phyloP scores from a whole-genome alignment of 2,113 vertebrate genomes.

The Nycticebus coucang region DNA sequence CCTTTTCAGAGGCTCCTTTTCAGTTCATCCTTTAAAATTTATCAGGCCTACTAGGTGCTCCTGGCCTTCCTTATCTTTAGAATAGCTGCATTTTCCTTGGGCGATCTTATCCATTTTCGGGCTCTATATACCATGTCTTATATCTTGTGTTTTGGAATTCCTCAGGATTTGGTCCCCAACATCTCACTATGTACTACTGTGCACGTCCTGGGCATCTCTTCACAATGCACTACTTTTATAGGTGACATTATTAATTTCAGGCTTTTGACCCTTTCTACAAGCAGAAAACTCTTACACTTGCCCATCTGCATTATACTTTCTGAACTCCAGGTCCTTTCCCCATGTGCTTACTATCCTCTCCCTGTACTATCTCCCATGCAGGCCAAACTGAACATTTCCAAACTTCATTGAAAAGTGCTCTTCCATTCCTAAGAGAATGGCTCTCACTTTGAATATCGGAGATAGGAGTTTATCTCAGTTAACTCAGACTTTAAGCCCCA shows the following conservation, averaged over 20 bases:
- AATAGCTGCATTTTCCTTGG: neutral
- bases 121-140: neutral
- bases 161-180: neutral
- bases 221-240: neutral
- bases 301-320: neutral
- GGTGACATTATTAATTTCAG: neutral
- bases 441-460: neutral
- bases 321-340: neutral
- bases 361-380: neutral
- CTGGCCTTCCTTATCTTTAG: neutral
- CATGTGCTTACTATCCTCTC: neutral
- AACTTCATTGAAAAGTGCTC: neutral
- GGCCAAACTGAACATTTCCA: neutral
- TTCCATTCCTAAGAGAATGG: neutral
- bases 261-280: neutral
- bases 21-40: neutral
- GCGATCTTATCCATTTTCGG: neutral
- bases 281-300: neutral
- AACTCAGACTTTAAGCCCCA: neutral
- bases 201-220: neutral
- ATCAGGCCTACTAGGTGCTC: neutral
- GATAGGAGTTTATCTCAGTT: neutral
- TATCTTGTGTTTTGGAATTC: neutral
- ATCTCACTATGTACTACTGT: neutral
- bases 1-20: neutral